Conservation (phyloP, 1,140 invertebrate species). For the Polyergus mexicanus region DNA sequence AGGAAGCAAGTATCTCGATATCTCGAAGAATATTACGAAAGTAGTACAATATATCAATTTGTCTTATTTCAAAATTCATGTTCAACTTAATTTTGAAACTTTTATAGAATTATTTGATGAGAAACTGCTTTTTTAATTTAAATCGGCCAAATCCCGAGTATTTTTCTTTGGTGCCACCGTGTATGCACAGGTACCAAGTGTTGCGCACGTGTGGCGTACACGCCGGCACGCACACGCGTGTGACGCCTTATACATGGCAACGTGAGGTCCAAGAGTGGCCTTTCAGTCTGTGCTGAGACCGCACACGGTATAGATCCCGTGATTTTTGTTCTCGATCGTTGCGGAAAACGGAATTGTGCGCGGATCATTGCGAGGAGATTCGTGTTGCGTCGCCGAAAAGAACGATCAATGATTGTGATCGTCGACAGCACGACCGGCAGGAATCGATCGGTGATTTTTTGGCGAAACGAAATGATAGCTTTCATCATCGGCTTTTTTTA, state of each 20-base stretch:
- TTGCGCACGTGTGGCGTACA: slow-evolving; percentile 42
- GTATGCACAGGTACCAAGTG: slow-evolving; percentile 71
- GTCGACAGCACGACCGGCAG: not conserved
- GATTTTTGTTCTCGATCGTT: slow-evolving; percentile 44
- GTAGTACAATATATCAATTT: not conserved
- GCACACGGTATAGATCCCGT: slow-evolving; percentile 72
- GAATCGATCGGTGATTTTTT: not conserved
- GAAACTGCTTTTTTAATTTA: not conserved
- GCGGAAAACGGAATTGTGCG: not conserved
- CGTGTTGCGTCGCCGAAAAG: slow-evolving; percentile 17
- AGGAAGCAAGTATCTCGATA: no score
- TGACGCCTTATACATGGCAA: slow-evolving; percentile 63
- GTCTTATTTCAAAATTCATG: not conserved
- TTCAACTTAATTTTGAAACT: no score
- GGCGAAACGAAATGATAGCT: slow-evolving; percentile 78
- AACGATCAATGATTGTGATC: slow-evolving; percentile 43
- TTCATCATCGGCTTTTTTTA: slow-evolving; percentile 81
- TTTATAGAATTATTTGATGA: not conserved
- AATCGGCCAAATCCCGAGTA: not conserved
- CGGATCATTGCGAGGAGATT: not conserved
- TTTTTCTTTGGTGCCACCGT: slow-evolving; percentile 60
- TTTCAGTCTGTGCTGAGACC: slow-evolving; percentile 76
- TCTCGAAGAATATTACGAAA: not conserved
- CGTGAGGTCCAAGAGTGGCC: slow-evolving; percentile 65
- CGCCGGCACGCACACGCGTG: slow-evolving; percentile 60